Conservation (phyloP, 2,888 invertebrate genomes). For the Coleophora flavipennella region DNA sequence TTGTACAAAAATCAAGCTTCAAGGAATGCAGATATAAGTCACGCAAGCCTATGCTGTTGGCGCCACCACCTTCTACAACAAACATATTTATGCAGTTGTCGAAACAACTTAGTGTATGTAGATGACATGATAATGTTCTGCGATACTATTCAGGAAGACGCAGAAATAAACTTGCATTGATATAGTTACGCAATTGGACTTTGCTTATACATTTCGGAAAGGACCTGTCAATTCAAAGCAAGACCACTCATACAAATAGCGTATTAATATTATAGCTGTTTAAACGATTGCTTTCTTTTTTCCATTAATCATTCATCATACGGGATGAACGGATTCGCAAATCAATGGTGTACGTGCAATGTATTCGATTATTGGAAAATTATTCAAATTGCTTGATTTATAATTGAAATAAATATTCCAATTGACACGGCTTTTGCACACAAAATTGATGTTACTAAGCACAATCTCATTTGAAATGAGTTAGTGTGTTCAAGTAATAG, state of each 20-base stretch:
- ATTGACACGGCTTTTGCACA: no score
- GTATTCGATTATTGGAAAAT: conserved; percentile 18
- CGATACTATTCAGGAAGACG: conserved; percentile 1
- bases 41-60: conserved; percentile 39
- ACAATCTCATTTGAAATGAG: no score
- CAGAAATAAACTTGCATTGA: conserved; percentile 19
- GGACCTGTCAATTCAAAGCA: conserved; percentile 48
- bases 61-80: conserved; percentile 42
- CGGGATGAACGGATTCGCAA: conserved; percentile 54
- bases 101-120: not conserved
- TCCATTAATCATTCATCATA: conserved; percentile 61
- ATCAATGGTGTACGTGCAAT: conserved; percentile 44
- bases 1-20: conserved; percentile 27
- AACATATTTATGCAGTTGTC: conserved; percentile 18
- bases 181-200: conserved; percentile 45
- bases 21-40: conserved; percentile 29
- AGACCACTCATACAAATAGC: conserved; percentile 54
- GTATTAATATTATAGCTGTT: conserved; percentile 35
- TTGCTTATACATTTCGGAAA: conserved; percentile 32
- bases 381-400: conserved; percentile 4
- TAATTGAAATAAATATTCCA: not conserved
- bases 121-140: no score
- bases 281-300: conserved; percentile 58
- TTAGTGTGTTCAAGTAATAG: no score
- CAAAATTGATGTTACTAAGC: no score